Evolutionary conservation across 2,113 vertebrate species (phyloP).

Genomic region (Bucco capensis): DNA sequence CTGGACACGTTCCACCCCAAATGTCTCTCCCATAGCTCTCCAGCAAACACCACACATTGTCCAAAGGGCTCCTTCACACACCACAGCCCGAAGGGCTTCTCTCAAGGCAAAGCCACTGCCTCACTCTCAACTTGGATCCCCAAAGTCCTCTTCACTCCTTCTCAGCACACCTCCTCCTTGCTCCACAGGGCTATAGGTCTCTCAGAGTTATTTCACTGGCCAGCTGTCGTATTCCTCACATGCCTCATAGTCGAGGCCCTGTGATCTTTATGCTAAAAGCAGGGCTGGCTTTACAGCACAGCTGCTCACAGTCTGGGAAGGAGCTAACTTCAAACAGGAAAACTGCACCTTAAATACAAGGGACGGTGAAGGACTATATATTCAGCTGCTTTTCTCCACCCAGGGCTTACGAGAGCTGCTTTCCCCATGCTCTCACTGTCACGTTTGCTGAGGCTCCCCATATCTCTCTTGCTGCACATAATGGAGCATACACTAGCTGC

Average conservation of each 20-base stretch:
- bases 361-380: not conserved
- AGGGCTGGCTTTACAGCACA: slow-evolving; percentile 30
- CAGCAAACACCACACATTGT: not conserved
- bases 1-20: rapidly evolving
- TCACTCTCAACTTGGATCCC: not conserved
- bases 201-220: not conserved
- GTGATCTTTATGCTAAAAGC: slow-evolving; percentile 43
- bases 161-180: not conserved
- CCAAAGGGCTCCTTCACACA: not conserved
- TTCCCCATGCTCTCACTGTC: not conserved
- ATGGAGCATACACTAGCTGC: not conserved
- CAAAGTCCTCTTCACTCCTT: not conserved
- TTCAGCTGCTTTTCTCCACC: not conserved
- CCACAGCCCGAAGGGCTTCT: not conserved
- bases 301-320: slow-evolving; percentile 5
- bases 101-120: not conserved
- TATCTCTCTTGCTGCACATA: not conserved
- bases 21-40: not conserved
- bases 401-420: not conserved
- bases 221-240: slow-evolving; percentile 1
- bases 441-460: not conserved
- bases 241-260: not conserved
- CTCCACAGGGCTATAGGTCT: not conserved
- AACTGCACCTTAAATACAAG: not conserved
- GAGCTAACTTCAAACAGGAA: slow-evolving; percentile 43